These are phyloP conservation scores for Orientallactaga sibirica DNA, from an alignment of 2,797 vertebrate genomes.

Conservation along the genomic window DNA sequence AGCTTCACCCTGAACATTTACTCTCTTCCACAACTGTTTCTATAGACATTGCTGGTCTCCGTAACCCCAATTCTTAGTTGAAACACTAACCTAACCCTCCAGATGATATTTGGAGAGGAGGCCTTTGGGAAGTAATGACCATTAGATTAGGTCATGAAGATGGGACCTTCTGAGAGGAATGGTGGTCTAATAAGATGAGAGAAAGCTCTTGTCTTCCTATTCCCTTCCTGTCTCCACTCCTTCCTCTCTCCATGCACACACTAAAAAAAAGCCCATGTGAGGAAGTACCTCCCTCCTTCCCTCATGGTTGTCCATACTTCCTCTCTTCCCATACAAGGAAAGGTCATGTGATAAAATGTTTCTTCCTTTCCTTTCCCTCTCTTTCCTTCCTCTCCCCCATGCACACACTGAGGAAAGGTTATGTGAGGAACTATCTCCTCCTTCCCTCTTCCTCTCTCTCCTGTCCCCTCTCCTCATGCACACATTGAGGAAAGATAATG, in stretches of 20 bases:
- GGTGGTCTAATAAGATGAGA: neutral
- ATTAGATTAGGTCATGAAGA: neutral
- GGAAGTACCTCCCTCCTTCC: too few relatives aligned
- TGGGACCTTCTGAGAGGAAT: neutral
- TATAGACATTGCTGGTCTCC: neutral
- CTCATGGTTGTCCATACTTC: too few relatives aligned
- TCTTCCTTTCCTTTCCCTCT: neutral
- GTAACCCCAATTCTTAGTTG: neutral
- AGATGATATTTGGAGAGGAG: neutral
- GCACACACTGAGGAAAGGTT: neutral
- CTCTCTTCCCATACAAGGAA: too few relatives aligned
- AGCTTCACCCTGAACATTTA: neutral
- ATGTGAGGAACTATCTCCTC: neutral
- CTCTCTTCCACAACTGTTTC: too few relatives aligned
- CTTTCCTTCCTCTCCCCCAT: rapidly evolving
- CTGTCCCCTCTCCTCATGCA: too few relatives aligned
- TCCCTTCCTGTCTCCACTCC: too few relatives aligned
- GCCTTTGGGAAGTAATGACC: neutral
- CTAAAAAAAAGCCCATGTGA: too few relatives aligned
- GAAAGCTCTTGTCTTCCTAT: too few relatives aligned
- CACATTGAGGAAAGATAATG: too few relatives aligned
- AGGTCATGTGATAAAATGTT: neutral
- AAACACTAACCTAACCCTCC: neutral
- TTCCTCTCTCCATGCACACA: too few relatives aligned
- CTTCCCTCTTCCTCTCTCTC: too few relatives aligned